phyloP scores from a whole-genome alignment of 1,140 invertebrate species.

The Yoshiicerus persimilis region DNA sequence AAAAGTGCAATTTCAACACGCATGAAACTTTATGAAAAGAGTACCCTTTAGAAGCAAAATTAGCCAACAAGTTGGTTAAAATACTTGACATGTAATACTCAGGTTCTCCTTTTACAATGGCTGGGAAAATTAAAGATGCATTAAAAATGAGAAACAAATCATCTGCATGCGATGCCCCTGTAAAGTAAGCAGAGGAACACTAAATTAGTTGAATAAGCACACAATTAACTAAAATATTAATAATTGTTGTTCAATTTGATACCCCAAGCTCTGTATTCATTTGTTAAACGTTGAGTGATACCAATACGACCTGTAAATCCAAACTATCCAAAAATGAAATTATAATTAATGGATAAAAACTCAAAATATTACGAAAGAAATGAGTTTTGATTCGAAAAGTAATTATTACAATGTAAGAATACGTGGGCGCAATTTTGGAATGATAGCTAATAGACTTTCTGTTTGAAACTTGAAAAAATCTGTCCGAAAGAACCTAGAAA shows the following conservation, averaged over 20 bases:
- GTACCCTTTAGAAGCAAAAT: slow-evolving; percentile 3
- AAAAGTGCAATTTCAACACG: too few relatives aligned
- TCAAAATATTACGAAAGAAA: not conserved
- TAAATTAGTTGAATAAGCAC: not conserved
- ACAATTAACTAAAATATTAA: not conserved
- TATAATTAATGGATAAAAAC: not conserved
- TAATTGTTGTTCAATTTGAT: not conserved
- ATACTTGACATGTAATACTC: not conserved
- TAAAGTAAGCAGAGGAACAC: too few relatives aligned
- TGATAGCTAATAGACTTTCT: not conserved
- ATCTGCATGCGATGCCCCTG: not conserved
- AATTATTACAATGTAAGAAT: not conserved
- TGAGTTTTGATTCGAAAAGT: not conserved
- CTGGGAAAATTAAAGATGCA: not conserved
- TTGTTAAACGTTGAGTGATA: not conserved
- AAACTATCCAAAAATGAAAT: not conserved
- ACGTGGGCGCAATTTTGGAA: not conserved
- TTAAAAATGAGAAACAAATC: not conserved
- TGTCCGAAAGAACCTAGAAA: not conserved
- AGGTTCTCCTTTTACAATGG: not conserved
- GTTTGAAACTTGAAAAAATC: not conserved
- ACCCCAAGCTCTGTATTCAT: not conserved
- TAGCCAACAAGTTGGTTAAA: not conserved
- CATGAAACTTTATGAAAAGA: not conserved
- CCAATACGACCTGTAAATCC: not conserved